Percentiles rank a stretch among this genome's conserved stretches.
Evolutionary conservation across 2,888 invertebrate genomes (phyloP).

Genomic region (Stenurella melanura): DNA sequence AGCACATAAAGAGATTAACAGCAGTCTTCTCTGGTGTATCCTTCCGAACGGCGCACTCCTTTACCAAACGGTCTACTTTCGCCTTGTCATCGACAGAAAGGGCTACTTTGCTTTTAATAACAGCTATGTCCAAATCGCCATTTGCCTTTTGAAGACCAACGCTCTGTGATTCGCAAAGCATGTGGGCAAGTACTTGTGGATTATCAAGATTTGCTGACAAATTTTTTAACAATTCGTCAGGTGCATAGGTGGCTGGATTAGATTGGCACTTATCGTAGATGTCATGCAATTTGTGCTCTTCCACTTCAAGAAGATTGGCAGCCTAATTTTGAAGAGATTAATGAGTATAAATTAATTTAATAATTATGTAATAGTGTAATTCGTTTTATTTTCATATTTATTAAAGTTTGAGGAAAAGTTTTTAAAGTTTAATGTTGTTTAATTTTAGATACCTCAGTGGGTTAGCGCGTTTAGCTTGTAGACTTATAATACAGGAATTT

Average conservation of each 20-base stretch:
- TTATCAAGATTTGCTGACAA: conserved; percentile 9
- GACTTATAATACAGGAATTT: too few species aligned
- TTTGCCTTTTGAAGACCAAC: not conserved
- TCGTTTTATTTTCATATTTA: too few species aligned
- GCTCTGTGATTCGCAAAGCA: conserved; percentile 12
- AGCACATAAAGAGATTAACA: not conserved
- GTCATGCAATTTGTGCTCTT: not conserved
- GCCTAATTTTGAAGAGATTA: not conserved
- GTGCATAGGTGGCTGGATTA: conserved; percentile 17
- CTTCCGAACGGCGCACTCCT: conserved; percentile 12
- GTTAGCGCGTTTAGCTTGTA: too few species aligned
- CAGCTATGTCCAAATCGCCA: not conserved
- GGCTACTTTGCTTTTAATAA: conserved; percentile 7
- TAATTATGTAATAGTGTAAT: too few species aligned
- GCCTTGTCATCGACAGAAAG: not conserved
- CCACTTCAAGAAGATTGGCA: not conserved
- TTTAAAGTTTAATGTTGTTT: too few species aligned
- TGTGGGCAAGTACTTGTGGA: conserved; percentile 8
- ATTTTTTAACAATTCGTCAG: conserved; percentile 13
- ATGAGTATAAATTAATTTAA: too few species aligned
- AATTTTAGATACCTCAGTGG: too few species aligned
- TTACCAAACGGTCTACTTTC: conserved; percentile 17
- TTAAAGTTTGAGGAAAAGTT: too few species aligned
- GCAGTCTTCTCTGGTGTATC: conserved; percentile 21
- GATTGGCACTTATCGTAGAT: conserved; percentile 18